A percentile compares a stretch with the other conserved stretches of the same genome.
Evolutionary conservation across 2,113 vertebrate species (phyloP).

Genomic region (Sarotherodon lohbergeri): DNA sequence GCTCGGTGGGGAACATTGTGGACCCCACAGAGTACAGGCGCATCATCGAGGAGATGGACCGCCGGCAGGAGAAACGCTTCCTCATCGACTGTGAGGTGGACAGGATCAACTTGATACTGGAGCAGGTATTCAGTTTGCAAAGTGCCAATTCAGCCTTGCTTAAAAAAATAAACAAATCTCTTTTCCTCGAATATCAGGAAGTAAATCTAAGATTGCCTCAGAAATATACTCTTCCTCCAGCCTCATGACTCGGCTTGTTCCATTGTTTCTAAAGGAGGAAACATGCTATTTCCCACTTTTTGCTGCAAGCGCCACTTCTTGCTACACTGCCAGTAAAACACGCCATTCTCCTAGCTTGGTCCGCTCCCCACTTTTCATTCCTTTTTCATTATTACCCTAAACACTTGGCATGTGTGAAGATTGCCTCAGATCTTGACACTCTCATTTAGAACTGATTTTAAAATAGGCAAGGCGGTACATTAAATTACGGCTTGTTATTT

Average conservation of each 20-base stretch:
- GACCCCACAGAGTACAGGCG: slow-evolving; percentile 89
- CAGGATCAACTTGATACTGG: slow-evolving; percentile 91
- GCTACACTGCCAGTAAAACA: neutral
- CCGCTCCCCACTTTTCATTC: neutral
- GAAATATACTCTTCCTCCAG: neutral
- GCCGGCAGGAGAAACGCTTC: slow-evolving; percentile 93
- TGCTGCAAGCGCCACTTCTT: neutral
- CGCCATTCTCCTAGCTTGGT: neutral
- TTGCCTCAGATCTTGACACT: neutral
- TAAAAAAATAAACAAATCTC: neutral
- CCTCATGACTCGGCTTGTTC: neutral
- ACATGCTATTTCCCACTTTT: neutral
- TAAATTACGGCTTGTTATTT: slow-evolving; percentile 24
- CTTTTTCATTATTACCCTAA: slow-evolving; percentile 5
- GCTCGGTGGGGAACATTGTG: slow-evolving; percentile 91
- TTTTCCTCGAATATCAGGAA: neutral
- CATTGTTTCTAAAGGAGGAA: neutral
- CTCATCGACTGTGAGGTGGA: slow-evolving; percentile 96
- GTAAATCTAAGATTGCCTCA: neutral
- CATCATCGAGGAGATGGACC: slow-evolving; percentile 98
- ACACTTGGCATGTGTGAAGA: neutral
- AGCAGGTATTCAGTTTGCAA: slow-evolving; percentile 81
- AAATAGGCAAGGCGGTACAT: neutral
- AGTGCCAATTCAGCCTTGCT: neutral
- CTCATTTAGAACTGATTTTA: slow-evolving; percentile 6